Evolutionary conservation across 2,113 vertebrate species (phyloP), one percentile per base, ranked within the genome.

Genomic region (Cygnus buccinator): DNA sequence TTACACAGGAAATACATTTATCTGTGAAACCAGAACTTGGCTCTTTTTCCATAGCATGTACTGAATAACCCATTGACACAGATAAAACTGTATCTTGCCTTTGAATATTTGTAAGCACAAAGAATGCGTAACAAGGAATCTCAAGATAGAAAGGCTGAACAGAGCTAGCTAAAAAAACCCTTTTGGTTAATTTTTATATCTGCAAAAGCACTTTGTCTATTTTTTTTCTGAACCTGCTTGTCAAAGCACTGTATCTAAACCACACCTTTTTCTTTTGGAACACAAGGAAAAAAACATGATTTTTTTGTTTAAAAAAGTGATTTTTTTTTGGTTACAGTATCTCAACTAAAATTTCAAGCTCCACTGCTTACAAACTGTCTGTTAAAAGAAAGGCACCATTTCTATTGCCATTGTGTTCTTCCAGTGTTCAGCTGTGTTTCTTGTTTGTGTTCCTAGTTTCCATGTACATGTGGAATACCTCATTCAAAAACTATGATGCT

Each of bases 401-500:
- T 84, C 37, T 23, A 4, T 68, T 78, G 61, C 35, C 75, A 23
- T 33, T 31, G 6, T 22, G 17, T 54, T 94, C 44, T 89, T 75
- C 35, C 81, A 92, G 9, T 59, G 44, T n/a, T 95, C 89, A 84
- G n/a, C 23, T 44, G 0, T 74, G 33, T 91, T 96, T 91, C 85
- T 96, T 91, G 16, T 91, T 94, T 95, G n/a, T 93, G n/a, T 89
- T 93, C 23, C 4, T 86, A 98, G 96, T 97, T 98, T 31, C 98
- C 98, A 0, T 99, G 99, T 94, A 97, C 97, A 1, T 99, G 99
- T 89, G 99, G 98, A 95, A 98, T 99, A 95, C 96, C 98, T 95
- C 98, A 98, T 66, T 96, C 98, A 1, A 99, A 98, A 98, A 98
- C 98, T 87, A 98, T 99, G 98, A 98, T 98, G 98, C 94, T 99